Evolutionary conservation across 2,888 invertebrate genomes (phyloP), one percentile per base, ranked within the genome.

Genomic region (Coronaproctus castanopsis): DNA sequence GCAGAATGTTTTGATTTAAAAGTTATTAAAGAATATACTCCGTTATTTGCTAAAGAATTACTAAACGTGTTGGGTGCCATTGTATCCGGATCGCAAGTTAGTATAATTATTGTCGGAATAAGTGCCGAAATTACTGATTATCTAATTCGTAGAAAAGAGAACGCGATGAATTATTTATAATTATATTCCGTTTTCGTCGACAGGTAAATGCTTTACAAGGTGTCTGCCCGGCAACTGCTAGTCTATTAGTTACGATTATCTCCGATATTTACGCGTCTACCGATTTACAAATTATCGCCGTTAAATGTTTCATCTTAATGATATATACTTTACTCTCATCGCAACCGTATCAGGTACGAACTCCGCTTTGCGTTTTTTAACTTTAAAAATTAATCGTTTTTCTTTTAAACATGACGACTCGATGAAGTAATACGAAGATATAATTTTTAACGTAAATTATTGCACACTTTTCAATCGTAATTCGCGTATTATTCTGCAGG

Each of bases 121-220:
- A n/a, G n/a, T n/a, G n/a, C n/a, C n/a, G n/a, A n/a, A n/a, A n/a
- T n/a, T n/a, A n/a, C n/a, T n/a, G n/a, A n/a, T n/a, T n/a, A n/a
- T n/a, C n/a, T n/a, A n/a, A n/a, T n/a, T n/a, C n/a, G n/a, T n/a
- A n/a, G n/a, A n/a, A n/a, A n/a, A n/a, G n/a, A n/a, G n/a, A n/a
- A n/a, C n/a, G n/a, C n/a, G n/a, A n/a, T n/a, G n/a, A n/a, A n/a
- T n/a, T n/a, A n/a, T n/a, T n/a, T n/a, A n/a, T n/a, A n/a, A n/a
- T n/a, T n/a, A n/a, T n/a, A n/a, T n/a, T n/a, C n/a, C n/a, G n/a
- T n/a, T n/a, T n/a, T n/a, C n/a, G n/a, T n/a, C n/a, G n/a, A n/a
- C 73, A 79, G 86, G 73, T 74, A 58, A 80, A 80, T 74, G 79
- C 79, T 52, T 71, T 78, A 69, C 73, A 76, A 63, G 78, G 78